Conservation (phyloP, 2,113 vertebrate species). For the Perca flavescens region DNA sequence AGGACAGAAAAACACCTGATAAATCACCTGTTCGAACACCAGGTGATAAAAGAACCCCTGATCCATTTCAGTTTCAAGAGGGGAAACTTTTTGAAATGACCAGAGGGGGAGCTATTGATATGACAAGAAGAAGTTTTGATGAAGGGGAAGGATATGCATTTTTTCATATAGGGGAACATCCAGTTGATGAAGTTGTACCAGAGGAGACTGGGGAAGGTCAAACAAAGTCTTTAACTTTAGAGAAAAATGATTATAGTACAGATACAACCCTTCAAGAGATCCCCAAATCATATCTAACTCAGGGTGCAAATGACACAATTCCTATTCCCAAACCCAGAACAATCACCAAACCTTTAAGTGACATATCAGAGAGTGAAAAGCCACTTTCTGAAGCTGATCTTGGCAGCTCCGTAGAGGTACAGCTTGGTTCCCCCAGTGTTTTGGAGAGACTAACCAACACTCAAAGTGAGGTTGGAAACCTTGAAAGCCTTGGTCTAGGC, state of each 20-base stretch:
- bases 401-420: constrained; percentile 49
- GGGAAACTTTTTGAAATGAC: constrained; percentile 99
- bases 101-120: constrained; percentile 96
- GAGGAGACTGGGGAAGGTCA: constrained; percentile 32
- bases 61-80: constrained; percentile 96
- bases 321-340: constrained; percentile 41
- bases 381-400: constrained; percentile 31
- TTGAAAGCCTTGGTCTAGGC: constrained; percentile 76
- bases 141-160: constrained; percentile 88
- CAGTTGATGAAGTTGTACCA: constrained; percentile 57
- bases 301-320: constrained; percentile 11
- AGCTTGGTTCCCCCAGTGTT: constrained; percentile 47
- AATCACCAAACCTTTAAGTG: constrained; percentile 7
- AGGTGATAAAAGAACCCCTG: constrained; percentile 86
- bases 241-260: constrained; percentile 20
- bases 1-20: constrained; percentile 86
- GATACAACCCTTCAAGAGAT: constrained; percentile 31
- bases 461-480: constrained; percentile 58
- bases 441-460: constrained; percentile 42
- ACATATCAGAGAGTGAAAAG: constrained; percentile 31
- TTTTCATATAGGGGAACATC: constrained; percentile 88
- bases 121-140: constrained; percentile 91
- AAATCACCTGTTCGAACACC: constrained; percentile 86
- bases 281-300: constrained; percentile 1
- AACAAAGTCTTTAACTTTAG: constrained; percentile 21